phyloP scores from a whole-genome alignment of 2,888 invertebrate species.

The Polydrusus tereticollis region DNA sequence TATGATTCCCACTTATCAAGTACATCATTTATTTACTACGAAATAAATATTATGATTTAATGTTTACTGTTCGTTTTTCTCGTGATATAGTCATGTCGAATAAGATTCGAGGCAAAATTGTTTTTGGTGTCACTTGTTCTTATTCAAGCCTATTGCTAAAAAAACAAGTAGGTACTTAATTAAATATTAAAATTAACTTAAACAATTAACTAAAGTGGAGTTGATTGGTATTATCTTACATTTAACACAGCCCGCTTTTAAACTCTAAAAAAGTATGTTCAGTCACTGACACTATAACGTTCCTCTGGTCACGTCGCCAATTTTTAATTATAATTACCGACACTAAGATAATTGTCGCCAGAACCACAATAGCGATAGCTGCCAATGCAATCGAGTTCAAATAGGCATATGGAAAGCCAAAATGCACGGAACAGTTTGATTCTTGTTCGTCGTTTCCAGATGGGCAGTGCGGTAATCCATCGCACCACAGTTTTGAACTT shows the following conservation, averaged over 20 bases:
- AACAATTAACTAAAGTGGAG: too few relatives aligned
- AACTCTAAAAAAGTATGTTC: constrained; percentile 67
- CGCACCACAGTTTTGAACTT: constrained; percentile 83
- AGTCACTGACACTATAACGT: constrained; percentile 65
- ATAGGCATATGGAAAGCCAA: constrained; percentile 75
- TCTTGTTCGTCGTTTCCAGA: constrained; percentile 87
- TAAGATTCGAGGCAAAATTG: too few relatives aligned
- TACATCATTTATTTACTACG: too few relatives aligned
- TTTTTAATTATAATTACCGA: constrained; percentile 62
- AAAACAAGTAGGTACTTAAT: too few relatives aligned
- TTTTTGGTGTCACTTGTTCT: too few relatives aligned
- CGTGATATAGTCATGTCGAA: too few relatives aligned
- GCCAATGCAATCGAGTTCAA: constrained; percentile 61
- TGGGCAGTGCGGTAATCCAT: constrained; percentile 83
- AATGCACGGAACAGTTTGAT: constrained; percentile 79
- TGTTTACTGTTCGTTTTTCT: too few relatives aligned
- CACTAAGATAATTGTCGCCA: constrained; percentile 57
- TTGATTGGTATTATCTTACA: constrained; percentile 4
- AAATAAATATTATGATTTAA: too few relatives aligned
- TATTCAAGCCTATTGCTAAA: too few relatives aligned
- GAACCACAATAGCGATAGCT: constrained; percentile 57
- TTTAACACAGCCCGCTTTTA: constrained; percentile 66
- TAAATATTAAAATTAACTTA: too few relatives aligned
- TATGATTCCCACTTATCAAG: too few relatives aligned
- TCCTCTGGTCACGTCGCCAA: constrained; percentile 63